Percentiles rank a stretch among this genome's conserved stretches.
Evolutionary conservation across 2,113 vertebrate genomes (phyloP).

Genomic region (Percopsis transmontana): DNA sequence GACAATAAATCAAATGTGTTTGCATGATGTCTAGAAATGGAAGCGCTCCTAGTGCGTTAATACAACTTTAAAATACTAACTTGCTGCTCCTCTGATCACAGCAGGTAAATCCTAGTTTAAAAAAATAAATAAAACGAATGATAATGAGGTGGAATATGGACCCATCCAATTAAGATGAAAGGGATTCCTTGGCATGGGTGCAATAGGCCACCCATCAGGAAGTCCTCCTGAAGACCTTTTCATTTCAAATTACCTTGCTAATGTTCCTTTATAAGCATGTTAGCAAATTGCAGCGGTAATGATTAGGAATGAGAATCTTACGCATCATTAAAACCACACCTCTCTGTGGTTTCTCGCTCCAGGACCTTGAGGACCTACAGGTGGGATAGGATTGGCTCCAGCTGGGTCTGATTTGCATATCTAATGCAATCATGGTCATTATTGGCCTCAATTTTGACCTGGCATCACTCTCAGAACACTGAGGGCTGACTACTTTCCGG

Average conservation of each 20-base stretch:
- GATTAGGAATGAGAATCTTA: conserved; percentile 29
- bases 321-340: conserved; percentile 46
- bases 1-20: too few species aligned
- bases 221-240: not conserved
- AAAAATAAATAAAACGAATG: conserved; percentile 18
- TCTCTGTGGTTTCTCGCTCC: conserved; percentile 26
- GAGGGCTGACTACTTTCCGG: too few species aligned
- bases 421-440: conserved; percentile 66
- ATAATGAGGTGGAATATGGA: not conserved
- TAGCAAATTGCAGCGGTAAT: conserved; percentile 10
- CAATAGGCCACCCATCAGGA: not conserved
- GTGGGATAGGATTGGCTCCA: conserved; percentile 59
- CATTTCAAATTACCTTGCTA: not conserved
- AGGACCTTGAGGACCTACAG: conserved; percentile 55
- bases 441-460: conserved; percentile 50
- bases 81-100: too few species aligned
- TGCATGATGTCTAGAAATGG: too few species aligned
- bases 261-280: not conserved
- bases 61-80: too few species aligned
- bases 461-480: conserved; percentile 31
- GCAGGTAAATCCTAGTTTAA: not conserved
- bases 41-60: too few species aligned
- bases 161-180: conserved; percentile 2
- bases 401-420: conserved; percentile 60
- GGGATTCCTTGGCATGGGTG: not conserved